Conservation (phyloP, 2,113 vertebrate genomes). For the Neolamprologus falcicula region DNA sequence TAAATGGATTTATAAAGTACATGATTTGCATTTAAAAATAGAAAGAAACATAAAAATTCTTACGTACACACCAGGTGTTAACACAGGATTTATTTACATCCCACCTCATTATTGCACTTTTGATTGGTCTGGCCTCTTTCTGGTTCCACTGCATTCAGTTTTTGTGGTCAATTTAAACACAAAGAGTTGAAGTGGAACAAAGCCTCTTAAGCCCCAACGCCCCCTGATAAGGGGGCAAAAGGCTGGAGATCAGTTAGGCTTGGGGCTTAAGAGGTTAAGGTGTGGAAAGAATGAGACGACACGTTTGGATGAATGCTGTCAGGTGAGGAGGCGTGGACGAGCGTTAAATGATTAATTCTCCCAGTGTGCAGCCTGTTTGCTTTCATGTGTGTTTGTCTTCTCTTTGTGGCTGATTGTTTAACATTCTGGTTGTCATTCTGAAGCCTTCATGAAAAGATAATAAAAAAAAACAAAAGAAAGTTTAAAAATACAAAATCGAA, state of each 20-base stretch:
- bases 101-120: neutral
- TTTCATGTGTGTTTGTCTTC: neutral
- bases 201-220: neutral
- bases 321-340: neutral
- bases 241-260: neutral
- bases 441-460: neutral
- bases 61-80: neutral
- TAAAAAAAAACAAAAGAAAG: neutral
- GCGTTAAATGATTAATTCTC: neutral
- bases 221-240: neutral
- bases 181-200: neutral
- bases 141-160: neutral
- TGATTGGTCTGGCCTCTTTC: neutral
- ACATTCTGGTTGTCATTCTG: neutral
- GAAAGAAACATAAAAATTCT: neutral
- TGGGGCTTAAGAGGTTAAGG: neutral
- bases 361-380: neutral
- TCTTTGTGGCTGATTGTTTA: neutral
- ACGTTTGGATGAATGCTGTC: neutral
- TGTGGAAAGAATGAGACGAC: neutral
- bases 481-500: neutral
- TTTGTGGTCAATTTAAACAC: neutral
- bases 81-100: neutral
- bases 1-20: too few species aligned
- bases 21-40: neutral